A percentile compares a stretch with the other conserved stretches of the same genome.
phyloP scores from a whole-genome alignment of 2,888 invertebrate species.

The Ptychoptera albimana region DNA sequence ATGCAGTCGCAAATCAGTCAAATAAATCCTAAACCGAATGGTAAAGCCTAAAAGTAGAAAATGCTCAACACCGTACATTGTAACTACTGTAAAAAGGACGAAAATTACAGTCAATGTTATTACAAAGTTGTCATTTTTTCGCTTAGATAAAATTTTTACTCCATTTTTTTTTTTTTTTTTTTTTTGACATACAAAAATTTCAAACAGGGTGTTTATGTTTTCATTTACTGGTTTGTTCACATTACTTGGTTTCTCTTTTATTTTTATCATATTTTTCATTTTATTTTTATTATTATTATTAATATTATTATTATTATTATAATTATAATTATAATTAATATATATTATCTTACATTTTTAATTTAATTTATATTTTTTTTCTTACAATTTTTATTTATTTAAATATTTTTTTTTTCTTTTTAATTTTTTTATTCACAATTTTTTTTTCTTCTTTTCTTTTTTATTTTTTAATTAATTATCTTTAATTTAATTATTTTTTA shows the following conservation, averaged over 20 bases:
- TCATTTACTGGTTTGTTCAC: slow-evolving; percentile 7
- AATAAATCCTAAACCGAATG: no score
- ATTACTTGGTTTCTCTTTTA: slow-evolving; percentile 6
- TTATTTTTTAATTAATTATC: slow-evolving; percentile 6
- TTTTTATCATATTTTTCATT: slow-evolving; percentile 7
- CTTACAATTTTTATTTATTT: slow-evolving; percentile 7
- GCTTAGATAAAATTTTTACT: background rate
- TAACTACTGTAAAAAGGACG: no score
- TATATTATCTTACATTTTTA: slow-evolving; percentile 7
- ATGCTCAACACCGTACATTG: no score
- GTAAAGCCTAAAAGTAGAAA: no score
- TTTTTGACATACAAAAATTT: slow-evolving; percentile 7
- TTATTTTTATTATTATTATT: slow-evolving; percentile 10
- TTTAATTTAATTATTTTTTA: slow-evolving; percentile 7
- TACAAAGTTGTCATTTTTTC: background rate
- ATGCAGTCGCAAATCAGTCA: no score
- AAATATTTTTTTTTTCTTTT: slow-evolving; percentile 7
- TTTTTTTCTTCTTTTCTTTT: slow-evolving; percentile 5
- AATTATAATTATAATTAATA: no score
- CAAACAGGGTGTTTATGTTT: slow-evolving; percentile 10
- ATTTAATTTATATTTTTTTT: slow-evolving; percentile 12
- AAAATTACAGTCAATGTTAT: no score
- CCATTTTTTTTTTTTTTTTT: slow-evolving; percentile 5
- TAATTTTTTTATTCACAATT: slow-evolving; percentile 5
- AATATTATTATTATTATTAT: slow-evolving; percentile 13